Base-by-base conservation (phyloP, 2,888 invertebrate genomes). In the Eilema caniola region DNA sequence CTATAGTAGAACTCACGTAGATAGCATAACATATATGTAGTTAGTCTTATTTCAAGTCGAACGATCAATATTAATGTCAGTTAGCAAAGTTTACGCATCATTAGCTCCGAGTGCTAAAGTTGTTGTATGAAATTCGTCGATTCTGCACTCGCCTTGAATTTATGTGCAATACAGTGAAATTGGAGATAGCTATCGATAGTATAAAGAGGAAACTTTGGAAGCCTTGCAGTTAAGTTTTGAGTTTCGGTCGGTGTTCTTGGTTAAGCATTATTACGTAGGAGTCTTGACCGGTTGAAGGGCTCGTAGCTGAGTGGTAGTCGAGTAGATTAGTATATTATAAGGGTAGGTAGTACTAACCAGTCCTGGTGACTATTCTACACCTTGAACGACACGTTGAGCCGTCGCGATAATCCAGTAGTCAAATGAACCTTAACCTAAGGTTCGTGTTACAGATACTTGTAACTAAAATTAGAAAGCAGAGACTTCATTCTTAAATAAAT, bases 71-170 rank as follows among this genome's bases (percentile, higher is more conserved):
- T 86, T 87, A 87, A 86, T 88, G 84, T 85, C 84, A 88, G 84
- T 86, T 85, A 72, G 81, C 83, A 80, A 88, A 87, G 85, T 89
- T 89, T 84, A 83, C 86, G 85, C 85, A 76, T 86, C 88, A 89
- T 88, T 89, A 88, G 82, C 82, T 85, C 75, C 33, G 59, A 81
- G 81, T 76, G 72, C 77, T 75, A 75, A 80, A 79, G 82, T 85
- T 79, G 64, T 72, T 80, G 77, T 80, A 75, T 74, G 77, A 75
- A 78, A 82, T 79, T 81, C 83, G 79, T 82, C 78, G 82, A 82
- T 81, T 82, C 76, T 74, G 72, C 74, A 80, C 73, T 81, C 72
- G 72, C 62, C 41, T 62, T 47, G 73, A 78, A 79, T 82, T 82
- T 78, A 78, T 82, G 83, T 80, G 77, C 83, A 80, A 73, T 76